Conservation (phyloP, 2,113 vertebrate species). For the Pogona vitticeps region DNA sequence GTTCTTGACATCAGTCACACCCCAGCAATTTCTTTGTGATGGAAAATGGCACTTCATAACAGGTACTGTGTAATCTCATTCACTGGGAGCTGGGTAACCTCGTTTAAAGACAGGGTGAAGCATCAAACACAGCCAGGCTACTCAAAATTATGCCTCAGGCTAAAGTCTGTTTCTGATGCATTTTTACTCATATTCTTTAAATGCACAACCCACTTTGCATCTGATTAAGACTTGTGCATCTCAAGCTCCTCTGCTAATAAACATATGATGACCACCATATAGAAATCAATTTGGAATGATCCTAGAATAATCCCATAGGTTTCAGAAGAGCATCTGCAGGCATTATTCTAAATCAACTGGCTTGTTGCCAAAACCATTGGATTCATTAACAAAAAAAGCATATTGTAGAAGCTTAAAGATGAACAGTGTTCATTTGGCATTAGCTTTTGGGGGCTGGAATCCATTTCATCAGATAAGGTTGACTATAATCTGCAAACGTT, state of each 20-base stretch:
- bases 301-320: not conserved
- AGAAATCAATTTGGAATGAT: not conserved
- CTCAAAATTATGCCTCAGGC: not conserved
- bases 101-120: not conserved
- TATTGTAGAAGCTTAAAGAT: too few relatives aligned
- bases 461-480: too few relatives aligned
- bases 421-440: too few relatives aligned
- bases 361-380: not conserved
- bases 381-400: too few relatives aligned
- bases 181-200: slow-evolving; percentile 9
- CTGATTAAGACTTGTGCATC: slow-evolving; percentile 2
- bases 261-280: not conserved
- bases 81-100: not conserved
- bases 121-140: not conserved
- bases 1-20: slow-evolving; percentile 81
- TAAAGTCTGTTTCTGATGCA: not conserved
- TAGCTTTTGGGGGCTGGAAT: too few relatives aligned
- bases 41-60: slow-evolving; percentile 88
- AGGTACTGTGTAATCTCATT: slow-evolving; percentile 75
- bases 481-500: too few relatives aligned
- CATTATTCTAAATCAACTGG: not conserved
- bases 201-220: not conserved
- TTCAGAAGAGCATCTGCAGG: not conserved
- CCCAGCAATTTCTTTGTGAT: slow-evolving; percentile 82
- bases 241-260: not conserved